Evolutionary conservation across 2,797 vertebrate species (phyloP), one percentile per base, ranked within the genome.

Genomic region (Pipistrellus kuhlii): DNA sequence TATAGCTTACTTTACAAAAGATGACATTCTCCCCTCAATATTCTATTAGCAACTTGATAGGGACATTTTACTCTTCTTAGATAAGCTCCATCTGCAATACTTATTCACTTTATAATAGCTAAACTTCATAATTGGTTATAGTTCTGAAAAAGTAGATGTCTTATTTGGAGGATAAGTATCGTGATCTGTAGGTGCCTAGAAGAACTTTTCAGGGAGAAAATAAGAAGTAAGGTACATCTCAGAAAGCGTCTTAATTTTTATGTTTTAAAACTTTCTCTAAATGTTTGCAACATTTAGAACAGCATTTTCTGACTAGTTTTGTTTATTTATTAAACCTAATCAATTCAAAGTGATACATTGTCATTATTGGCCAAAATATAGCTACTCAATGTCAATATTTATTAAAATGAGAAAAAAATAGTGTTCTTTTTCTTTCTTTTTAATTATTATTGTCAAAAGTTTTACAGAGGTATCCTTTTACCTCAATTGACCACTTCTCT

Each of bases 271-370:
- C 41, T 25, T 90, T 15, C 6, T 78, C 14, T 66, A 86, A 83
- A 53, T 57, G 85, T 72, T 72, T 51, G 0, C 25, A 72, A 88
- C 21, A 55, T 8, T 83, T 44, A 9, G 1, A 90, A 93, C 1
- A 92, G 17, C 5, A 90, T 71, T 80, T 62, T 71, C 71, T 35
- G 17, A 78, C 13, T 30, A 81, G 57, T 94, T 76, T 82, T 51
- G n/a, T 41, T 46, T 3, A 66, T 9, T 64, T 68, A 57, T 80
- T 71, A 85, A 93, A 66, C 14, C 1, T 55, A 76, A 48, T 92
- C 15, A 95, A 59, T 85, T 87, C 95, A 8, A 94, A 94, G 30
- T 51, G n/a, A 80, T 12, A 17, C 66, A 78, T 64, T 89, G 55
- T 48, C 6, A 78, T 85, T 88, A 88, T 55, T 78, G 17, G 84